Evolutionary conservation across 2,797 vertebrate species (phyloP), one percentile per base, ranked within the genome.

Genomic region (Dallia pectoralis): DNA sequence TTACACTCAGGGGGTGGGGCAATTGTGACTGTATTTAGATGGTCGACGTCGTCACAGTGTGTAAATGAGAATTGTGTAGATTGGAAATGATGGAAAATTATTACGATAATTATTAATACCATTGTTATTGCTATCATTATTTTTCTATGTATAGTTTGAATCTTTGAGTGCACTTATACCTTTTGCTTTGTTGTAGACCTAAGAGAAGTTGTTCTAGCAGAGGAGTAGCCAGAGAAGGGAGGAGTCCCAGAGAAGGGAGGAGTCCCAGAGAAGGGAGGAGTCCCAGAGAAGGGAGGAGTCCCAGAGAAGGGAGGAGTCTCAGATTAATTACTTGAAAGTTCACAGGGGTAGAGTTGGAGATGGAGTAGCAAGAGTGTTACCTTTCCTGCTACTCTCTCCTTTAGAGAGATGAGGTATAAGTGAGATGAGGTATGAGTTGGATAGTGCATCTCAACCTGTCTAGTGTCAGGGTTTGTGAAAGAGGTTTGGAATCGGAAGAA

Each of bases 151-250:
- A 90, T 91, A 88, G 86, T 88, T 85, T 59, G 53, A 79, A 84
- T 85, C 89, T 86, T 92, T 77, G 87, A 92, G 90, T 92, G 92
- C 91, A 93, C 89, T 93, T 93, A 93, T 84, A 87, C 85, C 69
- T 81, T n/a, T 88, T 83, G 89, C 87, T 89, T 88, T 87, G 90
- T 92, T 88, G 85, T 86, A 88, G 91, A 92, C 91, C 92, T 91
- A 92, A 93, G 91, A 93, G 83, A 79, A 72, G 81, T 82, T 82
- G 69, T 72, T 79, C 76, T 82, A 79, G 69, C 67, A 72, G 84
- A 89, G 51, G n/a, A n/a, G 51, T 22, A 56, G 51, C 51, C 2
- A 9, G 51, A 56, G 51, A 40, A 1, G 36, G 36, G 36, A 22
- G 7, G 19, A 59, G 53, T 59, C 6, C 53, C 22, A 74, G 40